These are phyloP conservation scores for Gallinago undulata DNA, from an alignment of 2,113 vertebrate species.

Conservation along the genomic window DNA sequence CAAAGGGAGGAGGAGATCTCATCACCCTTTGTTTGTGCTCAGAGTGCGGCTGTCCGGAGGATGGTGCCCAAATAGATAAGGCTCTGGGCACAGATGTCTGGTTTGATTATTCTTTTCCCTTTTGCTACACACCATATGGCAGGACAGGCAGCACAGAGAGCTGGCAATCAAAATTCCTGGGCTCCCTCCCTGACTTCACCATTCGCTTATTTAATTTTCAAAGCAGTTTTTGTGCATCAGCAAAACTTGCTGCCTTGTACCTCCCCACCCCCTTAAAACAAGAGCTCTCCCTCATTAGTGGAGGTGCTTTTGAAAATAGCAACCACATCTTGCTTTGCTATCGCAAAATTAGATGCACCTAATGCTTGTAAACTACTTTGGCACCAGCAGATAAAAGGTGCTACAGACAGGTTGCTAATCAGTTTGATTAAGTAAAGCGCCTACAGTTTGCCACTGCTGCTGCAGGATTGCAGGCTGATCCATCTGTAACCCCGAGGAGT, in stretches of 20 bases:
- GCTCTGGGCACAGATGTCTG: slow-evolving; percentile 15
- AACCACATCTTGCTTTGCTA: not conserved
- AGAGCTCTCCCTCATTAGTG: not conserved
- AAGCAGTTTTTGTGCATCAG: not conserved
- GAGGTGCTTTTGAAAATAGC: not conserved
- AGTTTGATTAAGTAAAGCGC: slow-evolving; percentile 46
- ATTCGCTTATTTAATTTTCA: not conserved
- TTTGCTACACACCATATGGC: slow-evolving; percentile 52
- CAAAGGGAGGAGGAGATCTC: not conserved
- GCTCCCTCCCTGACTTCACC: not conserved
- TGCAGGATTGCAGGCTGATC: slow-evolving; percentile 23
- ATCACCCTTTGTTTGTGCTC: slow-evolving; percentile 41
- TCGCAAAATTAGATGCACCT: not conserved
- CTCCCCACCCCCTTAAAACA: not conserved
- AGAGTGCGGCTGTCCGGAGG: not conserved
- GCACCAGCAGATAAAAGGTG: slow-evolving; percentile 27
- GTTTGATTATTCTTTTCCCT: slow-evolving; percentile 38
- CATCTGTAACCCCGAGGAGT: not conserved
- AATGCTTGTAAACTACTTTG: slow-evolving; percentile 30
- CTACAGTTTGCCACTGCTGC: slow-evolving; percentile 33
- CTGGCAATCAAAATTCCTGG: slow-evolving; percentile 57
- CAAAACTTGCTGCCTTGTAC: not conserved
- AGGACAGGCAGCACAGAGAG: not conserved
- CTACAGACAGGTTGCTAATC: slow-evolving; percentile 41
- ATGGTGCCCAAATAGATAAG: slow-evolving; percentile 42